A percentile compares a stretch with the other conserved stretches of the same genome.
Evolutionary conservation across 2,113 vertebrate genomes (phyloP).

Genomic region (Verasper variegatus): DNA sequence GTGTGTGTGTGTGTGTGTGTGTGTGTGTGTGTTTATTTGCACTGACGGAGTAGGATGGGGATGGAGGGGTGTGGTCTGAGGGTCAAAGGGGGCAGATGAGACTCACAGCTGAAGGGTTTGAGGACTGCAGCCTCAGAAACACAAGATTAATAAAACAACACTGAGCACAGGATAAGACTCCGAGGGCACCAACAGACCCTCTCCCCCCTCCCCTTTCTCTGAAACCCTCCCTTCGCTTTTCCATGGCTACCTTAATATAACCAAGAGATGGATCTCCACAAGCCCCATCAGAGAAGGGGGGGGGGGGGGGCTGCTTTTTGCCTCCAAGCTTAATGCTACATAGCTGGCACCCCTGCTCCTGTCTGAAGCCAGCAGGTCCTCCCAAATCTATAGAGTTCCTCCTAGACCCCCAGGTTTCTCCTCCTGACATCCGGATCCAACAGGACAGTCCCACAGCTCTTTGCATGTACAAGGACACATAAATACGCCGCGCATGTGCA

Average conservation of each 20-base stretch:
- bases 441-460: slow-evolving; percentile 50
- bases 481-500: slow-evolving; percentile 48
- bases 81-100: slow-evolving; percentile 67
- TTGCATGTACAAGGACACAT: slow-evolving; percentile 39
- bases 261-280: slow-evolving; percentile 71
- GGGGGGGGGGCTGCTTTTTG: slow-evolving; percentile 55
- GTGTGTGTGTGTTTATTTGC: slow-evolving; percentile 57
- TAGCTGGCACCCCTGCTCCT: slow-evolving; percentile 56
- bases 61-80: slow-evolving; percentile 44
- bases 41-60: slow-evolving; percentile 20
- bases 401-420: slow-evolving; percentile 42
- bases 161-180: slow-evolving; percentile 62
- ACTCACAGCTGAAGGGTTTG: slow-evolving; percentile 66
- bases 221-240: slow-evolving; percentile 34
- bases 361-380: slow-evolving; percentile 62
- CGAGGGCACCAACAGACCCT: slow-evolving; percentile 54
- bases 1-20: slow-evolving; percentile 36
- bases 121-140: slow-evolving; percentile 67
- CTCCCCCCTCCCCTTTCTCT: slow-evolving; percentile 32
- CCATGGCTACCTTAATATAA: slow-evolving; percentile 67
- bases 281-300: slow-evolving; percentile 15
- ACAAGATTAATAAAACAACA: slow-evolving; percentile 82
- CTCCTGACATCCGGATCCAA: slow-evolving; percentile 41
- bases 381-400: slow-evolving; percentile 37
- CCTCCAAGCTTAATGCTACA: slow-evolving; percentile 34